Evolutionary conservation across 2,888 invertebrate genomes (phyloP), one percentile per base, ranked within the genome.

Genomic region (Acronicta alni): DNA sequence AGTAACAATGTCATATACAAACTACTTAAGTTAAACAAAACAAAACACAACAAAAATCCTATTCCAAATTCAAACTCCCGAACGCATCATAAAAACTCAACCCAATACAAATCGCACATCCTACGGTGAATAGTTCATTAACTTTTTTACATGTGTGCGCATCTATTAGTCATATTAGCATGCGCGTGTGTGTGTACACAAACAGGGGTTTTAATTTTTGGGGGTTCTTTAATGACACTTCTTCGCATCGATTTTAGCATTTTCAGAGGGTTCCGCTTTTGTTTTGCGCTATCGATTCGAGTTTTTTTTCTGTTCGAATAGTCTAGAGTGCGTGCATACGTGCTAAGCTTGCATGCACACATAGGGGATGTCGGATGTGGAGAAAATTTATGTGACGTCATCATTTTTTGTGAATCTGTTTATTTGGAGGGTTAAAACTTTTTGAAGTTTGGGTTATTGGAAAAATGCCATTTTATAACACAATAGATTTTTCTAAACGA

Each of bases 151-250:
- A 73, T 67, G 85, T 88, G 86, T 77, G 83, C 77, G 77, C 81
- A 81, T 86, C 84, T 84, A 84, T 85, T 85, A 84, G 82, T 81
- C 74, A 80, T 79, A 75, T 77, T 72, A 75, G 16, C 57, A 57
- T 72, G 62, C 68, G 77, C 72, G 85, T 86, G 88, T 86, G 88
- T 80, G 88, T 75, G 81, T 71, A 79, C 81, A 81, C 83, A 82
- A 83, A 81, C 79, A 79, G 89, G 91, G 91, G 89, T 89, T 90
- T 92, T 92, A 90, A 92, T 90, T 93, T 94, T 93, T 89, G 91
- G 93, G 93, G 93, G 91, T 91, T 91, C 91, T 91, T 92, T 94
- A 93, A 94, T 93, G 93, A 93, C 93, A 94, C 93, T 93, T 92
- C 92, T 91, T 91, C 84, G 75, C 88, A 94, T 94, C 93, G 93